Percentiles rank a stretch among this genome's conserved stretches.
These are phyloP conservation scores for Epinotia nisella DNA, from an alignment of 2,888 invertebrate species.

Conservation along the genomic window DNA sequence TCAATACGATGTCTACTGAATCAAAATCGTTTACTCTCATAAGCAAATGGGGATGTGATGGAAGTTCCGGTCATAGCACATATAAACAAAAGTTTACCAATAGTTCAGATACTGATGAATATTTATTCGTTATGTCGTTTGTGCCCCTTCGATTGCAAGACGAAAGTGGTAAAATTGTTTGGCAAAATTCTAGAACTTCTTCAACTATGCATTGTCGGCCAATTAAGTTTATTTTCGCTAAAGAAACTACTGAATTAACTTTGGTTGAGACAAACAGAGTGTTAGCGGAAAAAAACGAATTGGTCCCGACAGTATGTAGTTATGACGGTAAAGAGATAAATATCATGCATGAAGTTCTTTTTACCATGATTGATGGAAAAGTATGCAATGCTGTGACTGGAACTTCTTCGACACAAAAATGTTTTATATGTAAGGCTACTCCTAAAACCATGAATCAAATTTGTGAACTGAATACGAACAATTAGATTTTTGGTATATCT, in stretches of 20 bases:
- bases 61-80: not conserved
- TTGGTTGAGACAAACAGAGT: not conserved
- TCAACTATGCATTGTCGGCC: not conserved
- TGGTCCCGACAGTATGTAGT: no score
- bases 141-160: not conserved
- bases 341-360: no score
- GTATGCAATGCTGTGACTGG: no score
- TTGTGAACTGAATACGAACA: no score
- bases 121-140: not conserved
- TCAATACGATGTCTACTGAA: not conserved
- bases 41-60: not conserved
- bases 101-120: not conserved
- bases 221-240: not conserved
- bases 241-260: not conserved
- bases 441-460: no score
- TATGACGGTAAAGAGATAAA: no score
- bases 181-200: not conserved
- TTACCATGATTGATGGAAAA: no score
- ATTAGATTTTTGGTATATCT: conserved; percentile 1
- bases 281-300: not conserved
- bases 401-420: no score
- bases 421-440: no score
- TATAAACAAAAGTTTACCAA: not conserved
- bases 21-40: not conserved
- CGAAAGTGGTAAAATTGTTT: not conserved